These are phyloP conservation scores for Syrista parreyssii DNA, from an alignment of 2,888 invertebrate species.

Conservation along the genomic window DNA sequence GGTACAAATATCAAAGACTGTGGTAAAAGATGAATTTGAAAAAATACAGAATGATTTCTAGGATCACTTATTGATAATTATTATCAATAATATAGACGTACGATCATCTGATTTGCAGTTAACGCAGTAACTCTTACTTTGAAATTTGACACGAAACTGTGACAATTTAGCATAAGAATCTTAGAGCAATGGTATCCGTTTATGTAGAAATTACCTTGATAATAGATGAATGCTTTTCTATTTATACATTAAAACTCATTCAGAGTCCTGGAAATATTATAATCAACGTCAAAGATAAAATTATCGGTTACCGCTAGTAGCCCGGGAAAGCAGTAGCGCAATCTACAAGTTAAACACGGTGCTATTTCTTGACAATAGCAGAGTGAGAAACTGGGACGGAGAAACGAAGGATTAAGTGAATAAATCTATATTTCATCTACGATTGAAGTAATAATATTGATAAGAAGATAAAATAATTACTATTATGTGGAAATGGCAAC, in stretches of 20 bases:
- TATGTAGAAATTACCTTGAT: neutral
- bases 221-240: neutral
- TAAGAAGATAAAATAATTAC: neutral
- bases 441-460: neutral
- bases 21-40: neutral
- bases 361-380: neutral
- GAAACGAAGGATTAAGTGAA: neutral
- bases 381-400: neutral
- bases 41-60: neutral
- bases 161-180: neutral
- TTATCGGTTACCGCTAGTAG: neutral
- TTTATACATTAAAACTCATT: neutral
- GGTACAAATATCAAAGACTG: slow-evolving; percentile 8
- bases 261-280: neutral
- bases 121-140: neutral
- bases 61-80: slow-evolving; percentile 1
- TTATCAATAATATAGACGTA: neutral
- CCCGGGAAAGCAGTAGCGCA: neutral
- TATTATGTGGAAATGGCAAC: neutral
- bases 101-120: neutral
- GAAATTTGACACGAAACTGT: neutral
- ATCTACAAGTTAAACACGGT: neutral
- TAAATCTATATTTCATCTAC: neutral
- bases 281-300: neutral
- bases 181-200: neutral